These are phyloP conservation scores for Reticulitermes lucifugus DNA, from an alignment of 2,888 invertebrate species.

Conservation along the genomic window DNA sequence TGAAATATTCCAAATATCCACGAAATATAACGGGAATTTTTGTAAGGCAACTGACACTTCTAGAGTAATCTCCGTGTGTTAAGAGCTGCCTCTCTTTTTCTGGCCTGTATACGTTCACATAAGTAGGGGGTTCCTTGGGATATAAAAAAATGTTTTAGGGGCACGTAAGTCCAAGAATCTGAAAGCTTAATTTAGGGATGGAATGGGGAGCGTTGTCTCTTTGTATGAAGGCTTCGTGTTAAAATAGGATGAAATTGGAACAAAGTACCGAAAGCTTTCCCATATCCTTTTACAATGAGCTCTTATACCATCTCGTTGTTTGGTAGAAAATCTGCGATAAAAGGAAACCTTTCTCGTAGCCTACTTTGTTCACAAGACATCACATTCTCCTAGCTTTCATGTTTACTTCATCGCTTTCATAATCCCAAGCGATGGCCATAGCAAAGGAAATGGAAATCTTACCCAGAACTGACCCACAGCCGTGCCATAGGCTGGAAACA, in stretches of 20 bases:
- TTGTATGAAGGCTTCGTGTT: background rate
- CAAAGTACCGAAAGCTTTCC: background rate
- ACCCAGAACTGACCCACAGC: background rate
- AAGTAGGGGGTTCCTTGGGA: too few species aligned
- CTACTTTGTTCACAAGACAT: background rate
- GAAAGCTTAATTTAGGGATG: background rate
- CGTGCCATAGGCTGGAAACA: too few species aligned
- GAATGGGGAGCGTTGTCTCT: background rate
- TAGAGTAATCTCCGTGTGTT: too few species aligned
- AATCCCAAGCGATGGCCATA: background rate
- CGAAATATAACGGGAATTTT: too few species aligned
- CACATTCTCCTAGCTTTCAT: background rate
- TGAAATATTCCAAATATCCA: too few species aligned
- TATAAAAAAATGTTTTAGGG: too few species aligned
- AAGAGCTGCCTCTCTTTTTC: too few species aligned
- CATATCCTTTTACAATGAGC: background rate
- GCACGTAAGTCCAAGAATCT: background rate
- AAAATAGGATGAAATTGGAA: conserved; percentile 1
- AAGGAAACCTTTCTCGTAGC: background rate
- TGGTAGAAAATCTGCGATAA: background rate
- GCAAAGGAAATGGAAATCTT: background rate
- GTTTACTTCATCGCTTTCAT: background rate
- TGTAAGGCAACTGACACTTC: too few species aligned
- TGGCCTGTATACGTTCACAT: too few species aligned
- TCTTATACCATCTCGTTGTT: background rate